These are phyloP conservation scores for Poliocrania exsul DNA, from an alignment of 2,797 vertebrate genomes.

Conservation along the genomic window DNA sequence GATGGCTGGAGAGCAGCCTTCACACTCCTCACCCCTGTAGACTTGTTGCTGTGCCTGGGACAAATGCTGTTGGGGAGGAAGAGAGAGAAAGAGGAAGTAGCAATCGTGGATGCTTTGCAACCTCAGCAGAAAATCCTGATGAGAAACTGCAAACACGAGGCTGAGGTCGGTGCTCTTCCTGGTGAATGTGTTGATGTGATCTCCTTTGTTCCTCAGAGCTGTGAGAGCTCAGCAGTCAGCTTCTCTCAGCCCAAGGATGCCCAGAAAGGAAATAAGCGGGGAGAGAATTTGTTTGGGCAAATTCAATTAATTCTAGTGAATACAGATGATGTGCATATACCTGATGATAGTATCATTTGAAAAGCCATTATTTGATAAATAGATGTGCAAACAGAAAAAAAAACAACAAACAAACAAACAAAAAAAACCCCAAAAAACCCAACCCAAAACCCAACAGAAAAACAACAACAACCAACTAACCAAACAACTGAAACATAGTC, in stretches of 20 bases:
- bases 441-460: too few species aligned
- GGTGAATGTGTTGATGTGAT: fast-evolving
- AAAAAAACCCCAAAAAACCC: too few species aligned
- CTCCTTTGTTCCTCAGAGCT: neutral
- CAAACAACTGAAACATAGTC: fast-evolving
- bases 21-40: neutral
- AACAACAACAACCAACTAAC: too few species aligned
- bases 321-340: neutral
- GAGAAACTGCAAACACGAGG: neutral
- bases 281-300: neutral
- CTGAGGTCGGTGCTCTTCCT: neutral
- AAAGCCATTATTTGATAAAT: neutral
- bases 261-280: fast-evolving
- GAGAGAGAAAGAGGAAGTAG: neutral
- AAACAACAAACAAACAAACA: fast-evolving
- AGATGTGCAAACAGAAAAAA: neutral
- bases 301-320: neutral
- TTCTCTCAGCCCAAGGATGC: neutral
- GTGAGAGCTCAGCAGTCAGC: neutral
- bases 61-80: neutral
- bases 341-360: neutral
- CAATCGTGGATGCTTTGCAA: neutral
- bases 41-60: neutral
- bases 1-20: neutral
- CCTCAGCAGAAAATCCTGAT: conserved; percentile 24